phyloP scores from a whole-genome alignment of 2,888 invertebrate species.

The Pegoplata infirma region DNA sequence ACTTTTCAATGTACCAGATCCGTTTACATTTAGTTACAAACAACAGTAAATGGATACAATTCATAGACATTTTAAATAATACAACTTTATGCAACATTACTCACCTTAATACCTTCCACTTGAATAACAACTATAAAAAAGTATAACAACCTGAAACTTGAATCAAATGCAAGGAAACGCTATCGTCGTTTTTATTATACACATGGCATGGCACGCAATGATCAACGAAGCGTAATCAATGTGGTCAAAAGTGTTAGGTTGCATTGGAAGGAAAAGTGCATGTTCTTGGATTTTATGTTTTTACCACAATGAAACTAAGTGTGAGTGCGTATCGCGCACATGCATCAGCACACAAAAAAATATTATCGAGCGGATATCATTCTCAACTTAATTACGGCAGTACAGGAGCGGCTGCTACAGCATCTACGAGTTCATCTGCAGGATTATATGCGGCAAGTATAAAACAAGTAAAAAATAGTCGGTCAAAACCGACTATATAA shows the following conservation, averaged over 20 bases:
- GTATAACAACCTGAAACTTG: too few relatives aligned
- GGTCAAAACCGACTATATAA: too few relatives aligned
- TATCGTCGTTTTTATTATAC: neutral
- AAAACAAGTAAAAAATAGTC: too few relatives aligned
- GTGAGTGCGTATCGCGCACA: slow-evolving; percentile 93
- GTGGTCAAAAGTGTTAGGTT: slow-evolving; percentile 13
- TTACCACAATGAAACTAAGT: slow-evolving; percentile 86
- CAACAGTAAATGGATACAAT: neutral
- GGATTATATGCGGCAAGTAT: slow-evolving; percentile 80
- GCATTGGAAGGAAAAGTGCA: slow-evolving; percentile 30
- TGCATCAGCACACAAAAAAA: slow-evolving; percentile 93
- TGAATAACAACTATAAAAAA: neutral
- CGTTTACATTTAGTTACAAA: slow-evolving; percentile 16
- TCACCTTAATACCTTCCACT: neutral
- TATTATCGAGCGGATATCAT: slow-evolving; percentile 87
- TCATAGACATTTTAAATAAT: neutral
- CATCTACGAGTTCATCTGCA: slow-evolving; percentile 80
- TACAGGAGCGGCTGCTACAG: slow-evolving; percentile 83
- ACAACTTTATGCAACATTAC: neutral
- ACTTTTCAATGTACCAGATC: slow-evolving; percentile 27
- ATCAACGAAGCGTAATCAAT: slow-evolving; percentile 25
- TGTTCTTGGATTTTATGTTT: slow-evolving; percentile 48
- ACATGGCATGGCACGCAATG: slow-evolving; percentile 18
- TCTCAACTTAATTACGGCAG: slow-evolving; percentile 88
- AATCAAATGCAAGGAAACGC: slow-evolving; percentile 12